These are phyloP conservation scores for Labrus mixtus DNA, from an alignment of 2,113 vertebrate species.

Conservation along the genomic window DNA sequence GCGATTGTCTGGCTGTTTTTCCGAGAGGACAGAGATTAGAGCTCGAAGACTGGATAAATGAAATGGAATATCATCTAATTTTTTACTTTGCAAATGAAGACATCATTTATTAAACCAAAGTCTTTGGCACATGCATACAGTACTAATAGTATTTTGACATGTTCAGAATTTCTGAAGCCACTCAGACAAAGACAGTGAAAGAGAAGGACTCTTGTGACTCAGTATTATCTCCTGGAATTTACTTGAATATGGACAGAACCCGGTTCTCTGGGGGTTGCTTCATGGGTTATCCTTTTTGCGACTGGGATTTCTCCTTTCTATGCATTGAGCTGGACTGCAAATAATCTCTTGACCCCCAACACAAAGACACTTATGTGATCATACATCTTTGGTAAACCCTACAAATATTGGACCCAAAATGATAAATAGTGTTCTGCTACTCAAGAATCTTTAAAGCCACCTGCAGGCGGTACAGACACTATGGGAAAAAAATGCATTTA, in stretches of 20 bases:
- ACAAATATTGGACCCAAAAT: background rate
- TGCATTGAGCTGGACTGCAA: slow-evolving; percentile 52
- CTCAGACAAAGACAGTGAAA: slow-evolving; percentile 45
- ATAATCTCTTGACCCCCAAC: slow-evolving; percentile 27
- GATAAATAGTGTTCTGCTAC: background rate
- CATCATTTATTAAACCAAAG: slow-evolving; percentile 39
- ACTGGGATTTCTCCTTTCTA: slow-evolving; percentile 35
- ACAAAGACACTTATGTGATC: background rate
- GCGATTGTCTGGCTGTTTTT: background rate
- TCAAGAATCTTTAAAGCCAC: background rate
- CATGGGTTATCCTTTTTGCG: slow-evolving; percentile 9
- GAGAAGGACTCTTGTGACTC: slow-evolving; percentile 49
- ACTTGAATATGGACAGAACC: slow-evolving; percentile 79
- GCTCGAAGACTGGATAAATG: slow-evolving; percentile 38
- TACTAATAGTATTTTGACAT: slow-evolving; percentile 51
- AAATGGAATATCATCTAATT: slow-evolving; percentile 30
- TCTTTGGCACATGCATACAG: slow-evolving; percentile 66
- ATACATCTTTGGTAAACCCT: background rate
- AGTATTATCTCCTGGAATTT: slow-evolving; percentile 82
- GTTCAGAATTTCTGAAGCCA: slow-evolving; percentile 66
- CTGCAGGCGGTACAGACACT: background rate
- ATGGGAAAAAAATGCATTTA: slow-evolving; percentile 4
- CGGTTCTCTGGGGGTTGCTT: slow-evolving; percentile 23
- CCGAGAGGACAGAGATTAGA: slow-evolving; percentile 5
- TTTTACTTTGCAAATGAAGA: slow-evolving; percentile 36